These are phyloP conservation scores for Bombus sylvicola DNA, from an alignment of 1,140 invertebrate genomes.

Conservation along the genomic window DNA sequence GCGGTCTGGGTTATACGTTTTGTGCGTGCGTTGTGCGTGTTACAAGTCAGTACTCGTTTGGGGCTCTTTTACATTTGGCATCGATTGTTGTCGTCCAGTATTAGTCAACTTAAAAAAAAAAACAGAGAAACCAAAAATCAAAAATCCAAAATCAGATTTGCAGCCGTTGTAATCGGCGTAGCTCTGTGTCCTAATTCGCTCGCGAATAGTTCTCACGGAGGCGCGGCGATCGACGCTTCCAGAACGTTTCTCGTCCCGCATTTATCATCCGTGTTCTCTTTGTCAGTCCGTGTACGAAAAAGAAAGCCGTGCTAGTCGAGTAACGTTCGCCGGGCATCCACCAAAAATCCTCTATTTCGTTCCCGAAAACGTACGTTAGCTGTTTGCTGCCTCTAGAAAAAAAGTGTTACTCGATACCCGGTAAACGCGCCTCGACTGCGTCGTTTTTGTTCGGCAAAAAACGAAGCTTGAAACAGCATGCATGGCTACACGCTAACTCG, in stretches of 20 bases:
- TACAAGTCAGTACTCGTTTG: slow-evolving; percentile 83
- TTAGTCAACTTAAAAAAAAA: slow-evolving; percentile 83
- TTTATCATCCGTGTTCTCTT: slow-evolving; percentile 34
- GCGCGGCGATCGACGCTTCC: neutral
- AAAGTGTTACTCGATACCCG: slow-evolving; percentile 1
- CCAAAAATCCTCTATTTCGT: neutral
- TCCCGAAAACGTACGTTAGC: no score
- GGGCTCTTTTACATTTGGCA: slow-evolving; percentile 81
- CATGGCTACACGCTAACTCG: slow-evolving; percentile 34
- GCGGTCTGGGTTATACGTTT: slow-evolving; percentile 78
- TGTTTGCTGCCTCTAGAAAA: neutral
- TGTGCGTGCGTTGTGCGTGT: slow-evolving; percentile 81
- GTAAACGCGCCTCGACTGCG: slow-evolving; percentile 1
- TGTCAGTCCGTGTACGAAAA: slow-evolving; percentile 32
- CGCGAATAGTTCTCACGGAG: neutral
- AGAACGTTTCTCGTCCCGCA: slow-evolving; percentile 23
- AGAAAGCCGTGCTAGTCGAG: slow-evolving; percentile 6
- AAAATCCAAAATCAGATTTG: slow-evolving; percentile 74
- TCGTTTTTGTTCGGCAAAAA: slow-evolving; percentile 12
- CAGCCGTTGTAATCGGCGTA: slow-evolving; percentile 1
- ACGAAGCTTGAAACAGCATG: slow-evolving; percentile 19
- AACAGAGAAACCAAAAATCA: slow-evolving; percentile 80
- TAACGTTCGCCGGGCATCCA: neutral
- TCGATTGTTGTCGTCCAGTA: slow-evolving; percentile 81
- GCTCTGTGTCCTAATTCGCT: neutral